Conservation (phyloP, 2,113 vertebrate species). For the Aegotheles bennettii region DNA sequence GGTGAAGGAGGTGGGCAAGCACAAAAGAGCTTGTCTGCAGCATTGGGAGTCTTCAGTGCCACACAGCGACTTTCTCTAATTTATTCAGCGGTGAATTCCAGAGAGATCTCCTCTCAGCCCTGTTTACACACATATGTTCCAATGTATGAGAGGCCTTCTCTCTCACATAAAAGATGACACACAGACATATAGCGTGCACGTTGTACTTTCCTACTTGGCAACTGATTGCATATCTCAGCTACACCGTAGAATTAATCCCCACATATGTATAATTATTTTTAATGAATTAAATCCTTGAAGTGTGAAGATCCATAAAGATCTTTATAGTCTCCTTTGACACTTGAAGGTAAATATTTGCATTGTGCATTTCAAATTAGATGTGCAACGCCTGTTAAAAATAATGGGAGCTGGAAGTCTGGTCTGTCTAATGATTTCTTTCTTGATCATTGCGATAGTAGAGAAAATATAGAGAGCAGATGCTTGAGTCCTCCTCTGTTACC, state of each 20-base stretch:
- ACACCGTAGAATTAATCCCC: not conserved
- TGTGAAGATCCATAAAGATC: constrained; percentile 62
- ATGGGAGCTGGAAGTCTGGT: constrained; percentile 38
- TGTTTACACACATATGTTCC: constrained; percentile 33
- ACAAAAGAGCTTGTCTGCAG: not conserved
- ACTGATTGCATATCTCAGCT: constrained; percentile 16
- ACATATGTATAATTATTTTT: constrained; percentile 64
- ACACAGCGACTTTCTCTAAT: not conserved
- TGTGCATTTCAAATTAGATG: constrained; percentile 59
- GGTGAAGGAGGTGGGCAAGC: not conserved
- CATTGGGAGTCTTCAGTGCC: not conserved
- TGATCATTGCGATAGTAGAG: not conserved
- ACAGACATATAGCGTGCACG: not conserved
- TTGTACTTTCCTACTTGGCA: constrained; percentile 11
- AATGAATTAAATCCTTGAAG: constrained; percentile 66
- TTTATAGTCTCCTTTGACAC: constrained; percentile 65
- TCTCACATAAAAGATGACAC: constrained; percentile 41
- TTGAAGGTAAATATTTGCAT: constrained; percentile 65
- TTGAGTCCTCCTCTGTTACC: not conserved
- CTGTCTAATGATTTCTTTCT: constrained; percentile 47
- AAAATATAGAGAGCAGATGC: constrained; percentile 34
- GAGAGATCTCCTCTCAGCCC: not conserved
- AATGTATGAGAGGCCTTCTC: not conserved
- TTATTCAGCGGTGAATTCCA: constrained; percentile 24
- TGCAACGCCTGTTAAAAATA: constrained; percentile 51